Evolutionary conservation across 2,797 vertebrate species (phyloP).

Genomic region (Microctenopoma stevenorrisi): DNA sequence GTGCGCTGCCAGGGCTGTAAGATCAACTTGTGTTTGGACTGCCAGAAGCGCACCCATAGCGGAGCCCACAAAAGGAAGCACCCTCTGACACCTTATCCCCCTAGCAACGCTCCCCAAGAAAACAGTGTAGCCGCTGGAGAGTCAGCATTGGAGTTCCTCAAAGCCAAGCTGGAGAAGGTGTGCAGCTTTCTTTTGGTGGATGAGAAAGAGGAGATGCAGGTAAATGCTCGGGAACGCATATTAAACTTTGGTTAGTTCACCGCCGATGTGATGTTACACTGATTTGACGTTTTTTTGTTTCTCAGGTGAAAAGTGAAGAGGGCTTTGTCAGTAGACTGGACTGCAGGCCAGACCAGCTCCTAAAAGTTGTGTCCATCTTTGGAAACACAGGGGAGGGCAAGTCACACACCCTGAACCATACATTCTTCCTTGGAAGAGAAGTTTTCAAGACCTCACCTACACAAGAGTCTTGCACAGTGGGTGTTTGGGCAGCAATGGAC

Average conservation of each 20-base stretch:
- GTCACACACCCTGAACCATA: conserved; percentile 98
- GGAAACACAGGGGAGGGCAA: conserved; percentile 99
- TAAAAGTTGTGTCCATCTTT: conserved; percentile 98
- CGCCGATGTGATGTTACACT: neutral
- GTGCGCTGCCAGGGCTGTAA: conserved; percentile 96
- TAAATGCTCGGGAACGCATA: conserved; percentile 62
- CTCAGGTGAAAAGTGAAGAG: conserved; percentile 91
- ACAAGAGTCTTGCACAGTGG: conserved; percentile 97
- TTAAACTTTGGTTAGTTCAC: accelerated
- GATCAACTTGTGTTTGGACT: conserved; percentile 94
- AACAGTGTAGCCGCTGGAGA: conserved; percentile 73
- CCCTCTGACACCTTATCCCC: conserved; percentile 87
- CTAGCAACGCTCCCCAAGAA: conserved; percentile 80
- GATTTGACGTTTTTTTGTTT: neutral
- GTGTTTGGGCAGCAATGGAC: conserved; percentile 97
- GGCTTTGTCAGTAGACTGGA: conserved; percentile 92
- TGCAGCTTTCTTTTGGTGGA: conserved; percentile 96
- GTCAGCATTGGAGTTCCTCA: conserved; percentile 85
- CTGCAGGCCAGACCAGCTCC: conserved; percentile 92
- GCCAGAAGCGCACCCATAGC: conserved; percentile 95
- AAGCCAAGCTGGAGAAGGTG: conserved; percentile 90
- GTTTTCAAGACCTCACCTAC: conserved; percentile 97
- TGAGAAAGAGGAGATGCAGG: conserved; percentile 97
- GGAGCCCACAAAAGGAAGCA: conserved; percentile 94
- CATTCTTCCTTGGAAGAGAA: conserved; percentile 97